phyloP scores from a whole-genome alignment of 2,888 invertebrate genomes.

The Trichopria drosophilae region DNA sequence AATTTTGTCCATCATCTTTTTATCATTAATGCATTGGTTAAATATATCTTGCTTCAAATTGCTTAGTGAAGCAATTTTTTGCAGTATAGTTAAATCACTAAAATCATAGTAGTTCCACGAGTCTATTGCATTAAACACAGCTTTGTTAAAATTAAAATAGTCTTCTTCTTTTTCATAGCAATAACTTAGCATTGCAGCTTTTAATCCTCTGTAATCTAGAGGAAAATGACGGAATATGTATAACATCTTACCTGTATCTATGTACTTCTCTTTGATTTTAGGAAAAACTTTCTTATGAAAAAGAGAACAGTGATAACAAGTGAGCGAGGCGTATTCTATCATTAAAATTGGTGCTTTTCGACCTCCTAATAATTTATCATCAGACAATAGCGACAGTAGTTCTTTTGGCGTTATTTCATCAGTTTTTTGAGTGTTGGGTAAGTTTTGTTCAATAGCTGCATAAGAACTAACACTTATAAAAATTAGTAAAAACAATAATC shows the following conservation, averaged over 20 bases:
- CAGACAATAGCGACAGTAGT: conserved; percentile 14
- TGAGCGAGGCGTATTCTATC: conserved; percentile 18
- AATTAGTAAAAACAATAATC: conserved; percentile 19
- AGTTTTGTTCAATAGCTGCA: conserved; percentile 11
- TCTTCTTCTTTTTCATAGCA: conserved; percentile 18
- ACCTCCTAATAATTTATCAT: conserved; percentile 22
- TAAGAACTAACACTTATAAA: conserved; percentile 17
- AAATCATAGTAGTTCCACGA: conserved; percentile 20
- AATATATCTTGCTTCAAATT: conserved; percentile 18
- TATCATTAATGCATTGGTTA: conserved; percentile 22
- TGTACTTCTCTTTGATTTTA: conserved; percentile 19
- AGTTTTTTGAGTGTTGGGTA: conserved; percentile 13
- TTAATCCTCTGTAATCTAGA: conserved; percentile 20
- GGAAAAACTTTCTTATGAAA: conserved; percentile 19
- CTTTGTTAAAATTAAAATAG: conserved; percentile 21
- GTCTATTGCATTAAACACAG: conserved; percentile 19
- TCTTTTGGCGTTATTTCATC: conserved; percentile 18
- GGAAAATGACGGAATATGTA: conserved; percentile 20
- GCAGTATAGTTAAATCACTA: conserved; percentile 19
- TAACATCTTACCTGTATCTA: conserved; percentile 21
- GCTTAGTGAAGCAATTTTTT: conserved; percentile 20
- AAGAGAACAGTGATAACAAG: conserved; percentile 20
- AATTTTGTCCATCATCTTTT: conserved; percentile 17
- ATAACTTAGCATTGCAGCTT: conserved; percentile 17
- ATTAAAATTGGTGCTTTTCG: conserved; percentile 20